Evolutionary conservation across 2,113 vertebrate species (phyloP), one percentile per base, ranked within the genome.

Genomic region (Pica pica): DNA sequence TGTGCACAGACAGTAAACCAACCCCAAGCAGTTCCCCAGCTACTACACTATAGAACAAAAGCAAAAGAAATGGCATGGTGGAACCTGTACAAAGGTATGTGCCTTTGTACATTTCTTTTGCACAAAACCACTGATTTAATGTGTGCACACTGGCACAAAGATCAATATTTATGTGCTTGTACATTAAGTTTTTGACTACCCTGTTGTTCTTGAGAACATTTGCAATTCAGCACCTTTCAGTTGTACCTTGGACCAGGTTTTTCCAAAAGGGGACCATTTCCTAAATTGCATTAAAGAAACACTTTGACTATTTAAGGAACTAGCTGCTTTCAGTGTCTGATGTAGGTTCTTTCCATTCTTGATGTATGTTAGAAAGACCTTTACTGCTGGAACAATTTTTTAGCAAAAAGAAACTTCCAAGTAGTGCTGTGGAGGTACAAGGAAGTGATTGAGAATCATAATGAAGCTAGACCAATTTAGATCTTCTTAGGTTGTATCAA

Each of bases 381-480:
- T 73, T 42, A 55, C 24, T 68, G 22, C 28, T 87, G 56, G 31
- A 94, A 24, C 7, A 78, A n/a, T 0, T 5, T 37, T 64, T 57
- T 49, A 64, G 24, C 35, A 59, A 60, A 70, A 70, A 49, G 9
- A 46, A 21, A 71, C 17, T 70, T 84, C 16, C 24, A 52, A 13
- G 24, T 33, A 68, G 6, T 1, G 0, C 2, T 42, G 46, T 27
- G 52, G 15, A 53, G 16, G 7, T 68, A 28, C 17, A 15, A 37
- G 39, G 20, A 84, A 65, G 21, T 73, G 37, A 73, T 63, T 75
- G 61, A 41, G 6, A 35, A 23, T 42, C 18, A 67, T 68, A 77
- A 73, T 4, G 13, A 67, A 68, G 9, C 12, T 0, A 1, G 28
- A 37, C 6, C 0, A 0, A 69, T 73, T 86, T n/a, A 44, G 13